These are phyloP conservation scores for Tyto alba DNA, from an alignment of 2,113 vertebrate species.

Conservation along the genomic window DNA sequence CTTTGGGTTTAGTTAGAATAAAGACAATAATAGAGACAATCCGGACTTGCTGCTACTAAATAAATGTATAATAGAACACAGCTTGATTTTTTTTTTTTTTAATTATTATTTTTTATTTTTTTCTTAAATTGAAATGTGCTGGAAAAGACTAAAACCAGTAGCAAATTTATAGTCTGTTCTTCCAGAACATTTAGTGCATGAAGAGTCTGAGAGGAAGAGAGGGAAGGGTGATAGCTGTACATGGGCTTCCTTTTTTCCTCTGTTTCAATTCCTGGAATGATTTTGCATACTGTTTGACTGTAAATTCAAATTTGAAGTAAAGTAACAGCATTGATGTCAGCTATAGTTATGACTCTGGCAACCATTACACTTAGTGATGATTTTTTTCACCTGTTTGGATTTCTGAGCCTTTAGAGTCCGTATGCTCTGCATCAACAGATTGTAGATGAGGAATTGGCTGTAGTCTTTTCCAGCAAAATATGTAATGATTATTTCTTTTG, in stretches of 20 bases:
- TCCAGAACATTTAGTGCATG: not conserved
- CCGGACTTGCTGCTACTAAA: not conserved
- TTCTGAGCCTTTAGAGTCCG: not conserved
- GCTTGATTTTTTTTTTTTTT: not conserved
- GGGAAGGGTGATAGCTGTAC: not conserved
- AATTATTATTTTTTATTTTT: not conserved
- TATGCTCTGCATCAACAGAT: slow-evolving; percentile 13
- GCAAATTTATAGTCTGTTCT: not conserved
- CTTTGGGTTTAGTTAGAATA: not conserved
- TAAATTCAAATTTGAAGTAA: not conserved
- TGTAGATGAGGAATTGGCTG: slow-evolving; percentile 9
- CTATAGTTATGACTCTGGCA: not conserved
- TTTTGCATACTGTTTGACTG: not conserved
- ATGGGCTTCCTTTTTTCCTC: not conserved
- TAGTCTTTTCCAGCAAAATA: slow-evolving; percentile 7
- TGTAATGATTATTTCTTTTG: slow-evolving; percentile 31
- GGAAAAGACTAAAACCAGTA: slow-evolving; percentile 12
- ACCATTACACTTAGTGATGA: not conserved
- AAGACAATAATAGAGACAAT: not conserved
- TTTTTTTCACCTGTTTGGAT: not conserved
- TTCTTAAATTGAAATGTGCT: not conserved
- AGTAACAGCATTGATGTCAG: not conserved
- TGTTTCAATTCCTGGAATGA: not conserved
- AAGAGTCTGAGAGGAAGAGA: not conserved
- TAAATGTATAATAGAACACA: not conserved